Evolutionary conservation across 2,113 vertebrate species (phyloP), one percentile per base, ranked within the genome.

Genomic region (Mustela lutreola): DNA sequence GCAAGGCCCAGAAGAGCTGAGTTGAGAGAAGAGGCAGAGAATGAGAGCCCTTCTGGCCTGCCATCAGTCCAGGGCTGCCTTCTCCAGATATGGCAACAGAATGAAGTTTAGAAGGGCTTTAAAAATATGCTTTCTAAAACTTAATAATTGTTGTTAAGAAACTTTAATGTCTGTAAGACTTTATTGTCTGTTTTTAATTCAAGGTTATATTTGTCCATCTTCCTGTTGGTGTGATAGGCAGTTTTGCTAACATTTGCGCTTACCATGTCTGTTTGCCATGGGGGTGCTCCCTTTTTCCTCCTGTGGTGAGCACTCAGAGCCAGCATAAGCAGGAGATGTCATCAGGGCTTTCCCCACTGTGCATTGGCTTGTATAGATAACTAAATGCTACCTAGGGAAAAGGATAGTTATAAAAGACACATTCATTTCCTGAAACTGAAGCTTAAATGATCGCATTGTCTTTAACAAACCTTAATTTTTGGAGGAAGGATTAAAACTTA

Each of bases 221-320:
- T 19, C 6, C 19, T 24, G 48, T 11, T 19, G 45, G 45, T 21
- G 5, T 3, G 24, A 48, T 42, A 42, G n/a, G 50, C 12, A 22
- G 12, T 36, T 0, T 0, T 31, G 71, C 12, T 14, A 63, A 19
- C n/a, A 71, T 1, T 0, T 19, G 60, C 8, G 22, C 1, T 0
- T 83, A 7, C 0, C 4, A 58, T 53, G 26, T 22, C 58, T 67
- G 36, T 76, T n/a, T 94, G 58, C 42, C 88, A 0, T 1, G 33
- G 70, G 36, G 87, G 45, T 80, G 88, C 71, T 50, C 80, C 1
- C 0, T 31, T 94, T 63, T 22, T 39, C 81, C 19, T 2, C 22
- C 39, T 2, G 0, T 0, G 0, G 60, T 26, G 33, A 18, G 26
- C 11, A 60, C 67, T 42, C 45, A 39, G 82, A 3, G 0, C 22